Evolutionary conservation across 2,888 invertebrate genomes (phyloP), one percentile per base, ranked within the genome.

Genomic region (Bruchidius siliquastri): DNA sequence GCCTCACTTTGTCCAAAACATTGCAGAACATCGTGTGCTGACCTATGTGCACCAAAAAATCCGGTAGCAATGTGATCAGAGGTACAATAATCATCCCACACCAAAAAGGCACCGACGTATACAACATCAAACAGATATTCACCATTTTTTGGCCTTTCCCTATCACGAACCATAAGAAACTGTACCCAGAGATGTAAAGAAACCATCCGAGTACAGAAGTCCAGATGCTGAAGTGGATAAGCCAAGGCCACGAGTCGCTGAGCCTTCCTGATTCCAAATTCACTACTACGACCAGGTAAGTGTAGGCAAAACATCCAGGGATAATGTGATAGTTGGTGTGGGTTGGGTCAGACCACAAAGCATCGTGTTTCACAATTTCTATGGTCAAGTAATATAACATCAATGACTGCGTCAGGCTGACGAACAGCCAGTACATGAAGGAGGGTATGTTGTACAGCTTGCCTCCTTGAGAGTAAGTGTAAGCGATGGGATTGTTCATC

Each of bases 381-480:
- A 95, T 88, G 21, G 97, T 94, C 85, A 98, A 88, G 96, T 98
- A 98, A 89, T 96, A 99, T 80, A 99, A 90, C 78, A 98, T 88
- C 75, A 97, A 91, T 0, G 99, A 99, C 89, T 99, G 99, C 83
- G 95, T 88, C 84, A 99, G 88, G 26, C 98, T 94, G 87, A 98
- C 96, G n/a, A 93, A 87, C 77, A 97, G 96, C 99, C 99, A 99
- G 83, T 97, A 90, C 95, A 97, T 97, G 89, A 99, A 99, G 77
- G 97, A 95, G 85, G 90, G 91, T 76, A 96, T 93, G 87, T 94
- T 96, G 87, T 96, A 96, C 80, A 93, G 88, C 82, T 93, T 78
- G 0, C 85, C 85, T 73, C 81, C 81, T 73, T 97, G 96, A 77
- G 95, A 95, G 72, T 93, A 92, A 83, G 93, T 91, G 86, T 93